phyloP scores from a whole-genome alignment of 1,140 invertebrate species.

The Meteorus sp. region DNA sequence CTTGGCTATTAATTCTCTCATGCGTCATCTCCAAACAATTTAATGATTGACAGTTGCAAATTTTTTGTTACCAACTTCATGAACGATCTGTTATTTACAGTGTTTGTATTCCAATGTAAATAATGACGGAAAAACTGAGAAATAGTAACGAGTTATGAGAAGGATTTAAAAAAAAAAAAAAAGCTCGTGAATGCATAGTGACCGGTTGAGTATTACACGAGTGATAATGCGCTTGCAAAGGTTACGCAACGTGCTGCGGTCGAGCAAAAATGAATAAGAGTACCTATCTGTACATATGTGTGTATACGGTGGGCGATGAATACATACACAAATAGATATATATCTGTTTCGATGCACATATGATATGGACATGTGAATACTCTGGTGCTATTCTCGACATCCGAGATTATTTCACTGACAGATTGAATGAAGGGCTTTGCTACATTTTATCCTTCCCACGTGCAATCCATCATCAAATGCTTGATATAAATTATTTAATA shows the following conservation, averaged over 20 bases:
- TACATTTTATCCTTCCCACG: constrained; percentile 1
- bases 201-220: background rate
- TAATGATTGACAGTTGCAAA: no score
- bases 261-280: background rate
- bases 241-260: constrained; percentile 4
- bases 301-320: background rate
- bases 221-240: constrained; percentile 12
- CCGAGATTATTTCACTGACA: background rate
- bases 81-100: no score
- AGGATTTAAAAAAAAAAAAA: background rate
- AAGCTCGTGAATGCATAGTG: background rate
- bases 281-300: background rate
- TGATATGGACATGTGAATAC: no score
- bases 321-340: background rate
- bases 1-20: constrained; percentile 6
- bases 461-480: background rate
- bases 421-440: background rate
- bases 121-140: background rate
- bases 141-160: background rate
- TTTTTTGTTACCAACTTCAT: no score
- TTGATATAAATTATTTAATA: no score
- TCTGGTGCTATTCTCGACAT: background rate
- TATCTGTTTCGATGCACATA: background rate
- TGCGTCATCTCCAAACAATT: constrained; percentile 15
- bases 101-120: no score